Evolutionary conservation across 2,113 vertebrate species (phyloP).

Genomic region (Alectura lathami): DNA sequence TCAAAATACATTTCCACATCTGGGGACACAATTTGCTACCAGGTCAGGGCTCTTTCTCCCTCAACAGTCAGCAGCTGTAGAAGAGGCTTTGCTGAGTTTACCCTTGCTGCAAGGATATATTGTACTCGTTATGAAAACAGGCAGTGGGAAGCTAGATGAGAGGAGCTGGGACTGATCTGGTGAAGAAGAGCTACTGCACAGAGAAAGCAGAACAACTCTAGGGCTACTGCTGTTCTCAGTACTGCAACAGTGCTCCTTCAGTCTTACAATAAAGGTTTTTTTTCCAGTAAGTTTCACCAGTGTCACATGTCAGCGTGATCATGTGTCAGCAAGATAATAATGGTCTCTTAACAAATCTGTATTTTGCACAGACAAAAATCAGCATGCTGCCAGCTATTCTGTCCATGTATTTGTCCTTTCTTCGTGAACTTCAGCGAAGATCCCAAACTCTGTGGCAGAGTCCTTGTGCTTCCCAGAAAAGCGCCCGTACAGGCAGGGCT

Average conservation of each 20-base stretch:
- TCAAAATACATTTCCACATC: neutral
- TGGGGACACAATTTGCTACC: neutral
- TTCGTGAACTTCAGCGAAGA: neutral
- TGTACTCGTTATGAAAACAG: too few species aligned
- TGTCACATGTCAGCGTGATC: neutral
- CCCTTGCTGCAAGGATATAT: neutral
- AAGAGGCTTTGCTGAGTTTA: neutral
- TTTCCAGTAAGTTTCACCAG: neutral
- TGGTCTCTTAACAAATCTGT: neutral
- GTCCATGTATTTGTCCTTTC: rapidly evolving
- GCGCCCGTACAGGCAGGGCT: rapidly evolving
- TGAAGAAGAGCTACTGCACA: neutral
- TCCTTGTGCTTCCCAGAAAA: neutral
- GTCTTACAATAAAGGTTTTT: neutral
- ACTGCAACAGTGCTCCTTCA: neutral
- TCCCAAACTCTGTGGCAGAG: neutral
- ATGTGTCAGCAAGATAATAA: neutral
- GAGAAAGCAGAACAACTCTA: neutral
- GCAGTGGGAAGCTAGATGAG: neutral
- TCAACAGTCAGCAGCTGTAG: neutral
- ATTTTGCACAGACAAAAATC: neutral
- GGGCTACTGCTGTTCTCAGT: neutral
- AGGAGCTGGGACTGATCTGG: neutral
- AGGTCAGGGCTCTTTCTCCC: neutral
- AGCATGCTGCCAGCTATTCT: neutral